Evolutionary conservation across 2,113 vertebrate genomes (phyloP).

Genomic region (Ardeotis arabs): DNA sequence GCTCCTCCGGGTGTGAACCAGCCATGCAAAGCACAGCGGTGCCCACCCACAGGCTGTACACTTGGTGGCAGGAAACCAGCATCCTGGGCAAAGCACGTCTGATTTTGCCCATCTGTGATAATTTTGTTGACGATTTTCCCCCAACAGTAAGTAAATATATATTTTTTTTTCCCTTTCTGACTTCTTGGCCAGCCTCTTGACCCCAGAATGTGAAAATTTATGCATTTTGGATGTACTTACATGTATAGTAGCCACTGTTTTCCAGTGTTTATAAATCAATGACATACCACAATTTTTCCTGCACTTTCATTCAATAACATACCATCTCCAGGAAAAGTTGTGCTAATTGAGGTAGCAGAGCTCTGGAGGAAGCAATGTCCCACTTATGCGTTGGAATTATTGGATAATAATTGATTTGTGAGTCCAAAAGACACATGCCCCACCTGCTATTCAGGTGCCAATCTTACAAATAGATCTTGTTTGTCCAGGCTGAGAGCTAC

Average conservation of each 20-base stretch:
- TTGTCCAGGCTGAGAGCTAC: not conserved
- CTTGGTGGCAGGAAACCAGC: not conserved
- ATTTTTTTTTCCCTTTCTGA: not conserved
- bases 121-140: conserved; percentile 33
- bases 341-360: not conserved
- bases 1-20: not conserved
- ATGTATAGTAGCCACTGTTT: not conserved
- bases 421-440: not conserved
- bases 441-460: not conserved
- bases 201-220: conserved; percentile 45
- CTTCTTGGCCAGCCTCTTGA: conserved; percentile 41
- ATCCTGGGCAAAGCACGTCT: not conserved
- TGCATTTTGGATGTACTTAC: conserved; percentile 1
- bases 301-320: not conserved
- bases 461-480: not conserved
- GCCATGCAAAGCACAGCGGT: not conserved
- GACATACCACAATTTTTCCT: conserved; percentile 16
- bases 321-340: not conserved
- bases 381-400: not conserved
- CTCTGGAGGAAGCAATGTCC: not conserved
- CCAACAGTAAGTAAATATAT: not conserved
- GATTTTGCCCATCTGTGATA: not conserved
- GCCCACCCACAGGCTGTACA: not conserved
- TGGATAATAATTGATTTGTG: not conserved
- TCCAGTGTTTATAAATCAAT: conserved; percentile 22